Conservation (phyloP, 2,113 vertebrate genomes). For the Thalassoma bifasciatum region DNA sequence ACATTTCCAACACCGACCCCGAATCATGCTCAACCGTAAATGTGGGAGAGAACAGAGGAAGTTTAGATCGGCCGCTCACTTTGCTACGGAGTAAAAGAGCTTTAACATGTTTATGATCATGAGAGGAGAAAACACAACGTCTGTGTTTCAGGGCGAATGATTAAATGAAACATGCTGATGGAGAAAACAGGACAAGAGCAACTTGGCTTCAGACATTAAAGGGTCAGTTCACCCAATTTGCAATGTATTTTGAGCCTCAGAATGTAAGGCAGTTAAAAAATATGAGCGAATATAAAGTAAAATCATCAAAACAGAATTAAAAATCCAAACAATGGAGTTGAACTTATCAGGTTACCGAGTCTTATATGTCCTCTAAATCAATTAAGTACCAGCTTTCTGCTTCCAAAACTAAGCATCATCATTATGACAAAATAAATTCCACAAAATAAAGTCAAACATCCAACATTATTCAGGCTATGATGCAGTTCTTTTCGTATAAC, state of each 20-base stretch:
- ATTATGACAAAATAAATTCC: conserved; percentile 29
- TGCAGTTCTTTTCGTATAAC: conserved; percentile 23
- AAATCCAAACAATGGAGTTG: not conserved
- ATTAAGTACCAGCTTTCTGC: not conserved
- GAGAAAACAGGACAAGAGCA: not conserved
- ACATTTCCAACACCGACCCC: conserved; percentile 32
- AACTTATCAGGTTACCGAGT: not conserved
- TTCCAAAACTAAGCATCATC: not conserved
- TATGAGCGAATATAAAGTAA: too few species aligned
- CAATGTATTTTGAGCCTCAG: not conserved
- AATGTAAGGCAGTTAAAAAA: not conserved
- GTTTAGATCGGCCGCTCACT: conserved; percentile 14
- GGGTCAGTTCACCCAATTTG: conserved; percentile 8
- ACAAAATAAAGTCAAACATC: conserved; percentile 11
- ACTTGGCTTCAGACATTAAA: not conserved
- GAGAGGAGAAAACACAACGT: not conserved
- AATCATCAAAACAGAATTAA: not conserved
- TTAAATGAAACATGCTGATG: not conserved
- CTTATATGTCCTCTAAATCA: too few species aligned
- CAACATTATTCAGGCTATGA: conserved; percentile 37
- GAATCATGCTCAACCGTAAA: conserved; percentile 55
- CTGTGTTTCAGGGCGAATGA: not conserved
- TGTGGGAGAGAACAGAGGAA: not conserved
- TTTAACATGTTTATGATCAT: not conserved
- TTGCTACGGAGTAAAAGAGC: conserved; percentile 35